Evolutionary conservation across 35 echinoderm and acorn worm genomes (phyloP).

Genomic region (Stichopus chloronotus): DNA sequence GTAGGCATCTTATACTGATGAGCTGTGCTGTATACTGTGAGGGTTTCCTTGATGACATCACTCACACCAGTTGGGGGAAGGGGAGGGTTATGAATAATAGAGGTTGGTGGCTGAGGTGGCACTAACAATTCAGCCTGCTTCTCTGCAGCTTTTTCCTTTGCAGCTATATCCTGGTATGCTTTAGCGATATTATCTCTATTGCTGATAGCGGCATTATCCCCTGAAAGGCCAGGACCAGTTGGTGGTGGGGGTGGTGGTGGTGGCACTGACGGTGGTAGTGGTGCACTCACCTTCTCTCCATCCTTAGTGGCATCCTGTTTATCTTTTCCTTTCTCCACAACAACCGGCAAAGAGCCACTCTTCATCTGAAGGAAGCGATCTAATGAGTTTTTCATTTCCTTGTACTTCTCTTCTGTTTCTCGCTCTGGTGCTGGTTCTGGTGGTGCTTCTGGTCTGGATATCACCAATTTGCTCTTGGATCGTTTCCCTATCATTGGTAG

Average conservation of each 20-base stretch:
- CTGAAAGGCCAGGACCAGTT: not conserved
- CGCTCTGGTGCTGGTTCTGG: slow-evolving; percentile 19
- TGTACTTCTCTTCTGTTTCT: slow-evolving; percentile 9
- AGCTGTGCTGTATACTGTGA: slow-evolving; percentile 27
- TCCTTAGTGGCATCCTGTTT: not conserved
- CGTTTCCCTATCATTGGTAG: slow-evolving; percentile 57
- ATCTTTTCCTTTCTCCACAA: not conserved
- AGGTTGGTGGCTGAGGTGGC: too few relatives aligned
- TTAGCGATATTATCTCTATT: slow-evolving; percentile 17
- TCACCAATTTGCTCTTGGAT: slow-evolving; percentile 42
- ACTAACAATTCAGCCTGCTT: not conserved
- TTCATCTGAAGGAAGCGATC: slow-evolving; percentile 50
- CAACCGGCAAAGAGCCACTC: slow-evolving; percentile 42
- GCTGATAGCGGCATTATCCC: not conserved
- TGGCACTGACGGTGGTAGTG: not conserved
- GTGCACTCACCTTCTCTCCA: not conserved
- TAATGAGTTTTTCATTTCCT: slow-evolving; percentile 51
- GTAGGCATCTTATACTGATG: slow-evolving; percentile 7
- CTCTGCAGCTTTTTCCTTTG: slow-evolving; percentile 14
- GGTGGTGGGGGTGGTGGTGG: not conserved
- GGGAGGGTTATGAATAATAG: not conserved
- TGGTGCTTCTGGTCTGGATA: slow-evolving; percentile 2
- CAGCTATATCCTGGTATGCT: slow-evolving; percentile 40
- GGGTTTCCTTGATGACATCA: slow-evolving; percentile 42
- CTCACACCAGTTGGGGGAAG: not conserved